Evolutionary conservation across 2,113 vertebrate species (phyloP).

Genomic region (Hemiprocne comata): DNA sequence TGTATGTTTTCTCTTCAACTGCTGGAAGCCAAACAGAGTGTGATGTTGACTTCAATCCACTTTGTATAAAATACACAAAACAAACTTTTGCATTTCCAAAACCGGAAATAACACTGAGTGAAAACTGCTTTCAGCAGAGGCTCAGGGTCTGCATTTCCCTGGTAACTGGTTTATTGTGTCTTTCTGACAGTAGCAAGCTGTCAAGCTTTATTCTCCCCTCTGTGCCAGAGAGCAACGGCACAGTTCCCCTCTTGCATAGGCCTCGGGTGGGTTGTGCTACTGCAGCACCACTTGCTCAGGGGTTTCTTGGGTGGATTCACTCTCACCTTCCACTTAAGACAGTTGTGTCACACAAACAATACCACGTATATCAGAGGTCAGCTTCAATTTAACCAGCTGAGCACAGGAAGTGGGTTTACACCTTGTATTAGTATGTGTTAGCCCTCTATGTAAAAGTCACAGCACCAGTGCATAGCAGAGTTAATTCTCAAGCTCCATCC

Average conservation of each 20-base stretch:
- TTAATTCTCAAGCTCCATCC: neutral
- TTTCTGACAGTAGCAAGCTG: neutral
- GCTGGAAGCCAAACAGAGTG: constrained; percentile 8
- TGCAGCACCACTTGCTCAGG: neutral
- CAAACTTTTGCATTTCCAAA: neutral
- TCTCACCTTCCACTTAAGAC: neutral
- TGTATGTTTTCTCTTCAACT: neutral
- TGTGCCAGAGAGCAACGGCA: neutral
- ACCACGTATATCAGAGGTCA: neutral
- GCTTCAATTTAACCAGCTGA: neutral
- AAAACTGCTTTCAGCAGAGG: neutral
- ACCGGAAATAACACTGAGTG: neutral
- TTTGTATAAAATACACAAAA: constrained; percentile 40
- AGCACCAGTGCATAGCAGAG: rapidly evolving
- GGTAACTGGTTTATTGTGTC: neutral
- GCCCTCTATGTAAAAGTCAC: neutral
- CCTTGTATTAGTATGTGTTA: too few species aligned
- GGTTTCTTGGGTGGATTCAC: neutral
- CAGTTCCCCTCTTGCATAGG: neutral
- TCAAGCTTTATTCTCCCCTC: neutral
- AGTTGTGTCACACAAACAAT: neutral
- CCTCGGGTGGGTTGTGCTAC: neutral
- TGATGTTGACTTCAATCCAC: constrained; percentile 8
- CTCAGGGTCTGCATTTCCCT: neutral
- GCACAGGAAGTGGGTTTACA: neutral